Evolutionary conservation across 2,113 vertebrate species (phyloP).

Genomic region (Hippolais icterina): DNA sequence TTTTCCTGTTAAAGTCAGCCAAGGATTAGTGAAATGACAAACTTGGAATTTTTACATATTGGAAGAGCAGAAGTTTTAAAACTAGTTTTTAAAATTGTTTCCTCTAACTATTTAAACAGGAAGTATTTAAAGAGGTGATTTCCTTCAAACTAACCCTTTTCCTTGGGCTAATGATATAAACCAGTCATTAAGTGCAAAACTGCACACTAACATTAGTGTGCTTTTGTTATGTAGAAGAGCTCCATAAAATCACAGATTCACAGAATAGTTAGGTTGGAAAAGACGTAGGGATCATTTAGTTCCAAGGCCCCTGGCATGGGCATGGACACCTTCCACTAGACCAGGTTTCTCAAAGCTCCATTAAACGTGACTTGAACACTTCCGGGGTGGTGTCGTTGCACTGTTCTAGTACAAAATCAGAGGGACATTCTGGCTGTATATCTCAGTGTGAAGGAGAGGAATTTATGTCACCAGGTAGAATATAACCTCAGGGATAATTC

Average conservation of each 20-base stretch:
- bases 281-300: background rate
- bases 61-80: background rate
- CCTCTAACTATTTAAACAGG: background rate
- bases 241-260: background rate
- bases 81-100: background rate
- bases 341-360: background rate
- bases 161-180: background rate
- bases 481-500: background rate
- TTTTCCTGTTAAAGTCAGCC: background rate
- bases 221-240: background rate
- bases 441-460: background rate
- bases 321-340: background rate
- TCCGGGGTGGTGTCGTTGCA: too few relatives aligned
- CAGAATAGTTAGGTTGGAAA: background rate
- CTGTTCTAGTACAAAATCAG: background rate
- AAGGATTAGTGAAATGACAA: background rate
- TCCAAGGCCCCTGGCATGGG: fast-evolving
- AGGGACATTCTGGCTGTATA: background rate
- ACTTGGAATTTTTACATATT: background rate
- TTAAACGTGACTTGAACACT: fast-evolving
- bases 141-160: background rate
- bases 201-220: background rate
- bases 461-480: background rate
- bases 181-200: background rate
- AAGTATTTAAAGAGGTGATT: background rate